These are phyloP conservation scores for Recurvirostra avosetta DNA, from an alignment of 2,113 vertebrate species.

Conservation along the genomic window DNA sequence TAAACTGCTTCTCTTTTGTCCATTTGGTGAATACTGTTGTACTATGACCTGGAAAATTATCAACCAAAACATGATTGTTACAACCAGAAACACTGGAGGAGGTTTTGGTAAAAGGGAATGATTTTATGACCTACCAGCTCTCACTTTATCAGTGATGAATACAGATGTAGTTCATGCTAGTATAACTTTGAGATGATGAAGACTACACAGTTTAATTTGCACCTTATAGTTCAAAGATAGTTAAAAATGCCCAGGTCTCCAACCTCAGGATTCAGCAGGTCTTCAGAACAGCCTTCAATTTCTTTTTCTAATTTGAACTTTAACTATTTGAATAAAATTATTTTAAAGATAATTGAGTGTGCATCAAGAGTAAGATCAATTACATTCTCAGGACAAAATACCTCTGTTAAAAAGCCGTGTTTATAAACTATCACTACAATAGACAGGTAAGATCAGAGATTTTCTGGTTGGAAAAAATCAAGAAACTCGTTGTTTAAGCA, in stretches of 20 bases:
- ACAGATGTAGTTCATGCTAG: not conserved
- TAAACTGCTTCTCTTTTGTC: not conserved
- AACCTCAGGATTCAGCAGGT: not conserved
- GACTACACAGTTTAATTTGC: not conserved
- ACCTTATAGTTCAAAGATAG: not conserved
- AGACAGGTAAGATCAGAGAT: not conserved
- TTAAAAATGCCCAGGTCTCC: not conserved
- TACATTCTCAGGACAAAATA: not conserved
- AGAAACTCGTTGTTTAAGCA: not conserved
- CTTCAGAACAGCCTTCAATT: not conserved
- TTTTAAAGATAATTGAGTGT: not conserved
- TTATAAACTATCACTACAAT: not conserved
- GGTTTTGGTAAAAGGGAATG: not conserved
- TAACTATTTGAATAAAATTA: not conserved
- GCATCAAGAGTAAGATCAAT: not conserved
- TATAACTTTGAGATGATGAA: not conserved
- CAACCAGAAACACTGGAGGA: not conserved
- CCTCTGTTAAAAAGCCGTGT: not conserved
- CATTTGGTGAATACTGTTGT: not conserved
- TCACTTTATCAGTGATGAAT: not conserved
- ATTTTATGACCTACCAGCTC: not conserved
- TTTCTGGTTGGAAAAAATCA: not conserved
- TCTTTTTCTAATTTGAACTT: not conserved
- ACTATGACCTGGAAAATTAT: not conserved
- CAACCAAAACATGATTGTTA: not conserved